Evolutionary conservation across 2,797 vertebrate genomes (phyloP).

Genomic region (Aselliscus stoliczkanus): DNA sequence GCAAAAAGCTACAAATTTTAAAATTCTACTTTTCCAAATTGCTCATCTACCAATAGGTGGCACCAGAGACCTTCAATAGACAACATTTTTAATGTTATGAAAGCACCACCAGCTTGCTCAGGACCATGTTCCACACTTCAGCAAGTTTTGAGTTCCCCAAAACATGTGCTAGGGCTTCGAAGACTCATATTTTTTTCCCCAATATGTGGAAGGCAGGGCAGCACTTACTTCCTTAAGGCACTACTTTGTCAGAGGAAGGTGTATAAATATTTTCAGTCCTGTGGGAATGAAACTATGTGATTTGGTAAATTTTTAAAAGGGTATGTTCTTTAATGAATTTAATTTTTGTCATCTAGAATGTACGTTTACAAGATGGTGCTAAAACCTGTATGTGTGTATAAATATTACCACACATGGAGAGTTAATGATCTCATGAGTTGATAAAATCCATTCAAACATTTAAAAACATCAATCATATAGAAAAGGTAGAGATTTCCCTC

Average conservation of each 20-base stretch:
- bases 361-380: neutral
- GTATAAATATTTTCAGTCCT: neutral
- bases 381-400: neutral
- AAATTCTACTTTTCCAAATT: neutral
- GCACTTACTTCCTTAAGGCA: neutral
- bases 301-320: neutral
- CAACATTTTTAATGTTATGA: neutral
- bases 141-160: neutral
- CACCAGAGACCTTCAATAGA: conserved; percentile 28
- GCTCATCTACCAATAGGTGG: neutral
- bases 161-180: neutral
- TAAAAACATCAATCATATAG: neutral
- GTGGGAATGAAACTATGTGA: neutral
- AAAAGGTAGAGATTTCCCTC: neutral
- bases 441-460: neutral
- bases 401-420: neutral
- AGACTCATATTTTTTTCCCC: neutral
- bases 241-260: neutral
- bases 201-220: neutral
- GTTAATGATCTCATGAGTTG: neutral
- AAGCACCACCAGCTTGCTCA: neutral
- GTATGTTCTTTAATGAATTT: conserved; percentile 10
- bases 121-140: neutral
- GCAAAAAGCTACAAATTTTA: neutral
- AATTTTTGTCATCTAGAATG: conserved; percentile 30